A percentile compares a stretch with the other conserved stretches of the same genome.
Evolutionary conservation across 2,797 vertebrate genomes (phyloP).

Genomic region (Peromyscus nudipes): DNA sequence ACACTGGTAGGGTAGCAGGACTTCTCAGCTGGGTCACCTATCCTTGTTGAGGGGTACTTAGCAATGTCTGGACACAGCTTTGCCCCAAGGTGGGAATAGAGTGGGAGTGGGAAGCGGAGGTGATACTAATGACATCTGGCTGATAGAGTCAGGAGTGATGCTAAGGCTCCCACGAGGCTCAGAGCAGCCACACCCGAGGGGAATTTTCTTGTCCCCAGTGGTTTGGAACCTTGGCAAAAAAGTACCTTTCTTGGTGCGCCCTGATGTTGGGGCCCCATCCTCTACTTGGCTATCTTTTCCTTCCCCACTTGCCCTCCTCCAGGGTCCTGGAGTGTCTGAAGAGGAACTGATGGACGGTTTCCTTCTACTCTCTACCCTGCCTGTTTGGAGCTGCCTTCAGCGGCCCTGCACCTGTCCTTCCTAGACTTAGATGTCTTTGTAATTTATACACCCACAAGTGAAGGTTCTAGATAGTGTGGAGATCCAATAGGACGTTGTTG

Average conservation of each 20-base stretch:
- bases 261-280: not conserved
- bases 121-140: not conserved
- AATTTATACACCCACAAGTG: not conserved
- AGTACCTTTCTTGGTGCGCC: not conserved
- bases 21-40: not conserved
- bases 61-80: not conserved
- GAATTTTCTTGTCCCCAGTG: not conserved
- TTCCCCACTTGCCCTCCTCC: not conserved
- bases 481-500: not conserved
- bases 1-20: not conserved
- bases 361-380: not conserved
- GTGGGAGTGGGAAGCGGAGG: accelerated
- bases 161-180: not conserved
- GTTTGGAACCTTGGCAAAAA: not conserved
- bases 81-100: not conserved
- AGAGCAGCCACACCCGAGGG: not conserved
- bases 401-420: not conserved
- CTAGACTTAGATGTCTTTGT: not conserved
- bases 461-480: not conserved
- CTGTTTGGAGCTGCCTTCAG: not conserved
- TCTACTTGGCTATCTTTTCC: not conserved
- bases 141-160: not conserved
- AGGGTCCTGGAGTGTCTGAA: not conserved
- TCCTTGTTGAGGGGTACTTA: not conserved
- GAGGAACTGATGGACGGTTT: not conserved